phyloP scores from a whole-genome alignment of 2,113 vertebrate genomes.

The Tyrannus savana region DNA sequence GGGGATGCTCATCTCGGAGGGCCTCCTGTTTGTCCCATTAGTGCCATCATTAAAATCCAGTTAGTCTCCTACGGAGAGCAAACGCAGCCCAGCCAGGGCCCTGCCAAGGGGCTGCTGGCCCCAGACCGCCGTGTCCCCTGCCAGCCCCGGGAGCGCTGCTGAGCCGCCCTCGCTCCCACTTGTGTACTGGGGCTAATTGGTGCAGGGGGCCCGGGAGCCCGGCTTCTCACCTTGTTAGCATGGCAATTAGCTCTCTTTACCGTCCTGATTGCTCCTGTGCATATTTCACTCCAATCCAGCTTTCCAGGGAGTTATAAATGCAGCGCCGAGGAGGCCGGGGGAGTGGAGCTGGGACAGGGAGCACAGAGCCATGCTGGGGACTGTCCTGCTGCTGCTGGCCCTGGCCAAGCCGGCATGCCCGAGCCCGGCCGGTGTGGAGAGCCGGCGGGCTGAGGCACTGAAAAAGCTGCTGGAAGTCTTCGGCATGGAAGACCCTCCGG shows the following conservation, averaged over 20 bases:
- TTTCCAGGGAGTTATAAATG: constrained; percentile 80
- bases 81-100: constrained; percentile 27
- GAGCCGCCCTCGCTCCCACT: background rate
- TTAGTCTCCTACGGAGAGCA: constrained; percentile 72
- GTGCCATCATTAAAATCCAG: constrained; percentile 74
- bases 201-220: constrained; percentile 39
- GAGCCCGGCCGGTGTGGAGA: background rate
- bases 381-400: constrained; percentile 1
- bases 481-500: constrained; percentile 86
- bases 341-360: background rate
- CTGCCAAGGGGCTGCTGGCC: background rate
- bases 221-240: constrained; percentile 87
- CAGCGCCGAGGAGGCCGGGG: background rate
- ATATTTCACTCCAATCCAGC: constrained; percentile 80
- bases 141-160: background rate
- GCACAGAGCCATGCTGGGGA: constrained; percentile 18
- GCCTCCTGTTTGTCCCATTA: constrained; percentile 77
- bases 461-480: constrained; percentile 88
- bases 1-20: background rate
- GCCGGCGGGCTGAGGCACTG: constrained; percentile 79
- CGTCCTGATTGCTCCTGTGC: constrained; percentile 84
- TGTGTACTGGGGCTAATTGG: constrained; percentile 70
- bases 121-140: background rate
- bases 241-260: constrained; percentile 83
- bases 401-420: background rate